Evolutionary conservation across 2,888 invertebrate genomes (phyloP).

Genomic region (Drosophila sordidula): DNA sequence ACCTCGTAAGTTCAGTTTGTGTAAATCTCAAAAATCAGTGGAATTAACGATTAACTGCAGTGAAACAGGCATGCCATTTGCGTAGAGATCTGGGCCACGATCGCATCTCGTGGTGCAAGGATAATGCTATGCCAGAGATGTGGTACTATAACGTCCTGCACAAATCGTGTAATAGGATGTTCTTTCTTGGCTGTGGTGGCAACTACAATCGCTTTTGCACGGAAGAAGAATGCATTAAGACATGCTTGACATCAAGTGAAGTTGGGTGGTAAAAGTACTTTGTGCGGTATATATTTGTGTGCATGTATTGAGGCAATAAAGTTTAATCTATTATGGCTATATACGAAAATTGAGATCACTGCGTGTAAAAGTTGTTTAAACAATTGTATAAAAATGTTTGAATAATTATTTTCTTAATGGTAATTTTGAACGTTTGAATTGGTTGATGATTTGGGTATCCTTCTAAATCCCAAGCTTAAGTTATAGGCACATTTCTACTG

Average conservation of each 20-base stretch:
- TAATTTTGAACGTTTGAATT: too few relatives aligned
- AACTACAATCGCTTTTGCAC: slow-evolving; percentile 44
- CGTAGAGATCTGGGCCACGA: slow-evolving; percentile 20
- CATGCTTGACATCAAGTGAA: neutral
- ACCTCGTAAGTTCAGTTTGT: slow-evolving; percentile 11
- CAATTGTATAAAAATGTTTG: too few relatives aligned
- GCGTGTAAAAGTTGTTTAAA: too few relatives aligned
- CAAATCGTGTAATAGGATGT: slow-evolving; percentile 5
- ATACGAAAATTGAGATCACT: neutral
- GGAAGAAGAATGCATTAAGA: neutral
- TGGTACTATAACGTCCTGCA: slow-evolving; percentile 14
- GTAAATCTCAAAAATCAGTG: neutral
- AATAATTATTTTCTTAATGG: too few relatives aligned
- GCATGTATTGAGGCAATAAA: neutral
- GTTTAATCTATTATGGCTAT: neutral
- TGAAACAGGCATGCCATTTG: neutral
- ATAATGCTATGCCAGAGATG: slow-evolving; percentile 1
- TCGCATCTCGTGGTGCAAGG: slow-evolving; percentile 13
- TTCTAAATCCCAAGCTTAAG: too few relatives aligned
- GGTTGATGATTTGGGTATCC: too few relatives aligned
- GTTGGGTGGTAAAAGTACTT: neutral
- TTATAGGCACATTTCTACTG: too few relatives aligned
- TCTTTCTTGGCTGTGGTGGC: slow-evolving; percentile 38
- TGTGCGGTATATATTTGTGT: neutral
- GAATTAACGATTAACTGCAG: neutral